These are phyloP conservation scores for Macrotrachela quadricornifera DNA, from an alignment of 1,140 invertebrate genomes.

Conservation along the genomic window DNA sequence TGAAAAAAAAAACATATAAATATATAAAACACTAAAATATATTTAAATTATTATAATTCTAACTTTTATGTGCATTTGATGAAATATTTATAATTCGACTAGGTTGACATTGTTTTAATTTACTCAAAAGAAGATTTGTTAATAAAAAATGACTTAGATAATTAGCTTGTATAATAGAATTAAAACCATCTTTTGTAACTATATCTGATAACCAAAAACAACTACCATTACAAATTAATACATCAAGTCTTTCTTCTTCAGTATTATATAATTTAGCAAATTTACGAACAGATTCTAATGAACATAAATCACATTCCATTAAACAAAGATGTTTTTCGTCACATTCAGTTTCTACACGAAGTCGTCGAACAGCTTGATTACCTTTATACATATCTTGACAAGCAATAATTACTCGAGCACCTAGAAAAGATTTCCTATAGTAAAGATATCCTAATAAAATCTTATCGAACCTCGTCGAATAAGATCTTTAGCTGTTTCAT, in stretches of 20 bases:
- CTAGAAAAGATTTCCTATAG: slow-evolving; percentile 11
- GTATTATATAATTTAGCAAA: slow-evolving; percentile 25
- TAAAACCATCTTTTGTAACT: too few species aligned
- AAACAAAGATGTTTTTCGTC: slow-evolving; percentile 12
- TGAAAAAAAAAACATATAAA: too few species aligned
- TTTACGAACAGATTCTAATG: slow-evolving; percentile 14
- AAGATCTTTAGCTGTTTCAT: slow-evolving; percentile 32
- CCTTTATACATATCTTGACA: slow-evolving; percentile 39
- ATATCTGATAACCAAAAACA: slow-evolving; percentile 18
- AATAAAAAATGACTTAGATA: slow-evolving; percentile 59
- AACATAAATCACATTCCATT: slow-evolving; percentile 16
- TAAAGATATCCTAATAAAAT: background rate
- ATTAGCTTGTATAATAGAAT: slow-evolving; percentile 15
- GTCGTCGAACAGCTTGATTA: slow-evolving; percentile 26
- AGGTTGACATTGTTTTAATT: slow-evolving; percentile 14
- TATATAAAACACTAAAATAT: too few species aligned
- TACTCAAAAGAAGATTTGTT: slow-evolving; percentile 36
- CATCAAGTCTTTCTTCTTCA: slow-evolving; percentile 47
- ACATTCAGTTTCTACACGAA: slow-evolving; percentile 37
- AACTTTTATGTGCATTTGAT: slow-evolving; percentile 13
- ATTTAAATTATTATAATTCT: too few species aligned
- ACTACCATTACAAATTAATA: slow-evolving; percentile 33
- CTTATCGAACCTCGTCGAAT: slow-evolving; percentile 32
- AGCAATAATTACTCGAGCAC: slow-evolving; percentile 49
- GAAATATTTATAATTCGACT: slow-evolving; percentile 16